phyloP scores from a whole-genome alignment of 2,888 invertebrate genomes.

The Agrochola circellaris region DNA sequence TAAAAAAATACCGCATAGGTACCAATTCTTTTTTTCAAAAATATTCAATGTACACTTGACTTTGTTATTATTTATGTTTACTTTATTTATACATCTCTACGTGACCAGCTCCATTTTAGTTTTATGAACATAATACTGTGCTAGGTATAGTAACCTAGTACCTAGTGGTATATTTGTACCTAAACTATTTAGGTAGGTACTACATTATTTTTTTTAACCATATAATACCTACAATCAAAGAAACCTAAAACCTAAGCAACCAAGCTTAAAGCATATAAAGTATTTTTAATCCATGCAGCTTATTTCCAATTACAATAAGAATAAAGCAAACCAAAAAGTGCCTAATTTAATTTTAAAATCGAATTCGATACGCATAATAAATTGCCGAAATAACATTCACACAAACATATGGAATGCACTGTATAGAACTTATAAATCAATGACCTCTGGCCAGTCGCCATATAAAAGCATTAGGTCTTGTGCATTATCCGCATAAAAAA shows the following conservation, averaged over 20 bases:
- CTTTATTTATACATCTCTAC: no score
- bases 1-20: no score
- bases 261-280: not conserved
- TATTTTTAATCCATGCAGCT: not conserved
- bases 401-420: slow-evolving; percentile 20
- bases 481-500: slow-evolving; percentile 20
- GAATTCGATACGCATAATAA: not conserved
- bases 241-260: no score
- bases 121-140: no score
- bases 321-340: not conserved
- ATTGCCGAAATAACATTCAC: slow-evolving; percentile 22
- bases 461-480: slow-evolving; percentile 34
- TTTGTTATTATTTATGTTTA: no score
- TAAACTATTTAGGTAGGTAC: no score
- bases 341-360: not conserved
- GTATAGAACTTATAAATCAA: slow-evolving; percentile 39
- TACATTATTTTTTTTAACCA: no score
- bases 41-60: no score
- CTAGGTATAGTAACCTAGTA: not conserved
- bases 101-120: no score
- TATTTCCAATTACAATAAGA: not conserved
- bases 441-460: slow-evolving; percentile 27
- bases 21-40: no score
- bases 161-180: no score
- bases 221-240: not conserved